A percentile compares a stretch with the other conserved stretches of the same genome.
phyloP scores from a whole-genome alignment of 2,797 vertebrate species.

The Lacerta bilineata region DNA sequence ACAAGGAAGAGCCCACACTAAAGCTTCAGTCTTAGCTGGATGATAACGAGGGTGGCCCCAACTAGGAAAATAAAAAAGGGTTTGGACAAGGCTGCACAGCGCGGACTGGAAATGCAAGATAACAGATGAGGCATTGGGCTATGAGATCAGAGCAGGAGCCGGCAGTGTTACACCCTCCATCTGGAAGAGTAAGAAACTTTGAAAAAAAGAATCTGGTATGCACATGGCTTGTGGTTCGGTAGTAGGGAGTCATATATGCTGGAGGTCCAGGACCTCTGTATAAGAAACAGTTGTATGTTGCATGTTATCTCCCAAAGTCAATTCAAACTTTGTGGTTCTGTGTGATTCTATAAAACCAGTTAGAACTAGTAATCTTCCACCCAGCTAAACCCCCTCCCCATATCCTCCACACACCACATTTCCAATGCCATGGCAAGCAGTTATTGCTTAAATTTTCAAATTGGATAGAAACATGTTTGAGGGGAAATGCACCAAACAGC shows the following conservation, averaged over 20 bases:
- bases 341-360: too few species aligned
- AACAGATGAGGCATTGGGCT: conserved; percentile 6
- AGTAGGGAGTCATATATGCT: not conserved
- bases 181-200: not conserved
- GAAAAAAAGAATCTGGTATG: conserved; percentile 34
- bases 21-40: not conserved
- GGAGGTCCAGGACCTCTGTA: not conserved
- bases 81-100: accelerated
- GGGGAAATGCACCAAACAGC: too few species aligned
- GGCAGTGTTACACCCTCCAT: not conserved
- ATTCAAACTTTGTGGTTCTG: too few species aligned
- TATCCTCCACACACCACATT: too few species aligned
- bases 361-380: too few species aligned
- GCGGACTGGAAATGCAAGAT: conserved; percentile 37
- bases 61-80: not conserved
- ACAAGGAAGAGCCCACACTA: not conserved
- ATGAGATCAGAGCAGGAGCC: conserved; percentile 25
- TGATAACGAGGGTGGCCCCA: not conserved
- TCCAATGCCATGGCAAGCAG: too few species aligned
- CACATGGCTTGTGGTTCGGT: too few species aligned
- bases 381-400: too few species aligned
- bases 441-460: too few species aligned
- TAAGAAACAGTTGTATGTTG: not conserved
- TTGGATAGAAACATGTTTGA: too few species aligned
- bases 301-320: too few species aligned